These are phyloP conservation scores for Xenopus tropicalis DNA, from an alignment of 2,113 vertebrate species.

Conservation along the genomic window DNA sequence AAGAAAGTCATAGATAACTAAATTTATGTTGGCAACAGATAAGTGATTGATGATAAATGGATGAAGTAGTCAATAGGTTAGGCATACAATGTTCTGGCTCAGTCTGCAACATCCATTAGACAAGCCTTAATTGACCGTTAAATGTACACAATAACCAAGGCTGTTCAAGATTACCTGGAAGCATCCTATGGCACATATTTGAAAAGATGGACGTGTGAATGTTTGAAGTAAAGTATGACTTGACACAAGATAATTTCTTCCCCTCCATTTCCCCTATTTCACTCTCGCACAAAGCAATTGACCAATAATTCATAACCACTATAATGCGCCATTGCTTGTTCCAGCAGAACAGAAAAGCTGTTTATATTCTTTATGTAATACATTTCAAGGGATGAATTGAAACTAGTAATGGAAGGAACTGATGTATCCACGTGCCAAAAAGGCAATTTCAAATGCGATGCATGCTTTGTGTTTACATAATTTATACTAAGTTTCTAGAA, in stretches of 20 bases:
- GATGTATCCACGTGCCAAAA: conserved; percentile 17
- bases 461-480: conserved; percentile 31
- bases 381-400: conserved; percentile 20
- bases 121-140: conserved; percentile 11
- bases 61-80: conserved; percentile 6
- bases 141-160: conserved; percentile 8
- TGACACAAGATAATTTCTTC: conserved; percentile 30
- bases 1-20: neutral
- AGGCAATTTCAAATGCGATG: conserved; percentile 26
- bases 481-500: conserved; percentile 36
- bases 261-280: conserved; percentile 10
- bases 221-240: conserved; percentile 12
- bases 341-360: conserved; percentile 34
- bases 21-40: neutral
- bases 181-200: neutral
- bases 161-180: conserved; percentile 7
- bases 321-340: conserved; percentile 32
- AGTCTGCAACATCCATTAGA: neutral
- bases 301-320: conserved; percentile 40
- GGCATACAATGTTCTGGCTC: neutral
- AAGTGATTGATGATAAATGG: neutral
- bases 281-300: conserved; percentile 37
- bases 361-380: conserved; percentile 44
- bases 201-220: conserved; percentile 26
- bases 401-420: conserved; percentile 23